Evolutionary conservation across 2,888 invertebrate species (phyloP).

Genomic region (Cenopis cana): DNA sequence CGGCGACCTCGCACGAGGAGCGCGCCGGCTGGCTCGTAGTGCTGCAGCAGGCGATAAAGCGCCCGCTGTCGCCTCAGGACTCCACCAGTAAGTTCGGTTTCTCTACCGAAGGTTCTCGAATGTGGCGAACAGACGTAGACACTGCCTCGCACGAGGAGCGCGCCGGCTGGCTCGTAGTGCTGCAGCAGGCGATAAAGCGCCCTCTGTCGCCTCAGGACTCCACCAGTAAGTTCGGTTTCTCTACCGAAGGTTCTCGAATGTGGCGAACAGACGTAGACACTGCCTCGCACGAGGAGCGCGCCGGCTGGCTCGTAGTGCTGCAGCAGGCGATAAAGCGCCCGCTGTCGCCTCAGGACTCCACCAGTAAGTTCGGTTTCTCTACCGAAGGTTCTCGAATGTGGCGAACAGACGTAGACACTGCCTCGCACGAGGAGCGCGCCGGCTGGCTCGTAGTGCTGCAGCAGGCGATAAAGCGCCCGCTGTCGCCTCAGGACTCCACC

Average conservation of each 20-base stretch:
- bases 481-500: constrained; percentile 91
- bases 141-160: constrained; percentile 91
- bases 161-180: constrained; percentile 91
- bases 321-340: too few relatives aligned
- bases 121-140: constrained; percentile 88
- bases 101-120: not conserved
- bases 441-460: constrained; percentile 92
- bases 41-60: constrained; percentile 89
- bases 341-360: too few relatives aligned
- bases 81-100: constrained; percentile 85
- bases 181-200: constrained; percentile 90
- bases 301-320: too few relatives aligned
- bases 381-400: constrained; percentile 88
- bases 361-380: constrained; percentile 74
- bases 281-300: too few relatives aligned
- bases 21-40: constrained; percentile 92
- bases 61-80: constrained; percentile 92
- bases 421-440: constrained; percentile 89
- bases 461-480: constrained; percentile 89
- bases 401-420: too few relatives aligned
- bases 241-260: not conserved
- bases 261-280: too few relatives aligned
- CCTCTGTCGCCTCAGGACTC: constrained; percentile 92
- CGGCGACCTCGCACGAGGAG: constrained; percentile 88
- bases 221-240: constrained; percentile 60